These are phyloP conservation scores for Caenorhabditis remanei DNA, from an alignment of 1,140 invertebrate genomes.

Conservation along the genomic window DNA sequence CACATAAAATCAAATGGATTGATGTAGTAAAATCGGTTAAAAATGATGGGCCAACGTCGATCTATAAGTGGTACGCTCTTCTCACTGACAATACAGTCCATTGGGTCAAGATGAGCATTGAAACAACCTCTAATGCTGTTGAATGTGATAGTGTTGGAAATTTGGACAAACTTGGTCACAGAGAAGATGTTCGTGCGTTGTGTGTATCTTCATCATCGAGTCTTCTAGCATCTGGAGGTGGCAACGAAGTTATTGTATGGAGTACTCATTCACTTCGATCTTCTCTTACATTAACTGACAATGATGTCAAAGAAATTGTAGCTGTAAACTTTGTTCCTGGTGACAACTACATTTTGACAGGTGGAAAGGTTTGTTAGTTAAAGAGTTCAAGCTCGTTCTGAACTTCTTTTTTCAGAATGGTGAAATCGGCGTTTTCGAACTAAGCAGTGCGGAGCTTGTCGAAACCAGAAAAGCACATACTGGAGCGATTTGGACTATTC, in stretches of 20 bases:
- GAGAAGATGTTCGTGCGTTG: slow-evolving; percentile 88
- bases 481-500: slow-evolving; percentile 83
- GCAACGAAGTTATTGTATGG: slow-evolving; percentile 63
- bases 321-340: slow-evolving; percentile 89
- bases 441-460: slow-evolving; percentile 53
- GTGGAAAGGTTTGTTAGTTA: slow-evolving; percentile 83
- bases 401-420: slow-evolving; percentile 82
- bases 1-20: slow-evolving; percentile 74
- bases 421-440: slow-evolving; percentile 81
- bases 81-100: slow-evolving; percentile 78
- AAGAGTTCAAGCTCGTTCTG: background rate
- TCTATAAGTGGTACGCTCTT: slow-evolving; percentile 49
- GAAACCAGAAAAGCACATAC: slow-evolving; percentile 83
- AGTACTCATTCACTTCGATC: slow-evolving; percentile 62
- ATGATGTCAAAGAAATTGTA: slow-evolving; percentile 78
- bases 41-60: background rate
- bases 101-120: slow-evolving; percentile 67
- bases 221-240: slow-evolving; percentile 76
- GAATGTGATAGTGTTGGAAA: slow-evolving; percentile 64
- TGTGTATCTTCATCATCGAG: slow-evolving; percentile 88
- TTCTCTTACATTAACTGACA: slow-evolving; percentile 67
- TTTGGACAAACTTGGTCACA: slow-evolving; percentile 84
- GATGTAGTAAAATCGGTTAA: slow-evolving; percentile 67
- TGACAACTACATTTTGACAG: slow-evolving; percentile 90
- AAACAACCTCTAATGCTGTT: slow-evolving; percentile 66